phyloP scores from a whole-genome alignment of 2,797 vertebrate species.

The Tapera naevia region DNA sequence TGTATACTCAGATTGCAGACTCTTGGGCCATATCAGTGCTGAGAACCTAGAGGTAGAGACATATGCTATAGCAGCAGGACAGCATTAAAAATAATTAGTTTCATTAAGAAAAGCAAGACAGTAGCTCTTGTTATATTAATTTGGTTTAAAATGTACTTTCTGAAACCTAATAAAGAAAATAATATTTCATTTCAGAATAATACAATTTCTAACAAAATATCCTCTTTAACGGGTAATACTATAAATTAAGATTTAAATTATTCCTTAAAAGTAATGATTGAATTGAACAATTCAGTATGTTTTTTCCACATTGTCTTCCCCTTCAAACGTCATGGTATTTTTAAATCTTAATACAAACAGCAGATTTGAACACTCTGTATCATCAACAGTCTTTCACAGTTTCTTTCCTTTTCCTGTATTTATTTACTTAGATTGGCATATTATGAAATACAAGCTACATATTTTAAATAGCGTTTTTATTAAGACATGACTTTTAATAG shows the following conservation, averaged over 20 bases:
- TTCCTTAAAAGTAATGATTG: not conserved
- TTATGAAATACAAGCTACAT: not conserved
- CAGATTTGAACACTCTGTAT: not conserved
- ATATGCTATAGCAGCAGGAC: not conserved
- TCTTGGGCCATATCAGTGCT: not conserved
- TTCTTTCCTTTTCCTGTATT: not conserved
- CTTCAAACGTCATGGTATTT: not conserved
- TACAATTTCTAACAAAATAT: not conserved
- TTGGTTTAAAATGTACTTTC: not conserved
- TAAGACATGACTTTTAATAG: not conserved
- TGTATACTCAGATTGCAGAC: not conserved
- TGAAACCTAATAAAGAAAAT: not conserved
- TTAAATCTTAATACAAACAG: not conserved
- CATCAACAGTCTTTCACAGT: not conserved
- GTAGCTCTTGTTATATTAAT: not conserved
- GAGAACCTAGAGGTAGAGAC: not conserved
- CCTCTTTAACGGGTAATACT: not conserved
- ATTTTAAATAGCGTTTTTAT: not conserved
- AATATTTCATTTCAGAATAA: not conserved
- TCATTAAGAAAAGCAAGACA: not conserved
- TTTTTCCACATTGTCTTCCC: not conserved
- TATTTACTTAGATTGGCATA: not conserved
- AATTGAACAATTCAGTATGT: not conserved
- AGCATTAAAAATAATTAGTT: not conserved
- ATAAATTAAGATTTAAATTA: not conserved